Evolutionary conservation across 92 coral and sea anemone species (phyloP), one percentile per base, ranked within the genome.

Genomic region (Heliopora coerulea): DNA sequence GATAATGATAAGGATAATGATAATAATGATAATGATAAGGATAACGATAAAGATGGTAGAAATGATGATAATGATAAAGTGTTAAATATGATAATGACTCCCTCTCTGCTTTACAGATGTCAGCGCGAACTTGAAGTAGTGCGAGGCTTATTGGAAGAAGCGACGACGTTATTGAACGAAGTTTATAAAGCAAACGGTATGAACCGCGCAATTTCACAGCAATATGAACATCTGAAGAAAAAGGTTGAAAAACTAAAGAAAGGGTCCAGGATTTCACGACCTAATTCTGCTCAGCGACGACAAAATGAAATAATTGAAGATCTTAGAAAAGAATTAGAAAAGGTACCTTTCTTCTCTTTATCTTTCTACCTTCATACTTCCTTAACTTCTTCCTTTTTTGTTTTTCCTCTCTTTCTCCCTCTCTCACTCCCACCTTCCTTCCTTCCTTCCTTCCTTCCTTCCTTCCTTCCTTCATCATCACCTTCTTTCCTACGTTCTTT

Each of bases 191-290:
- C 92, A 29, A 89, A 89, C 32, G 89, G 68, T 30, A 87, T 90
- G 96, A 83, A 83, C 31, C 83, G 80, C 26, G 77, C 80, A 31
- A 90, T 90, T 68, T 21, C 81, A 3, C 82, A 75, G 66, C 87
- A 83, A 56, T 90, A 87, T 56, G 98, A 90, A 69, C 87, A 83
- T 61, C 79, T 90, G 82, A 58, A 74, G 73, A 89, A 79, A 59
- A 80, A 81, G 23, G 83, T 87, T 5, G 98, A 93, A 48, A 86
- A 90, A 61, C 54, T 90, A 19, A 87, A 69, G 80, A 75, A 83
- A 21, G 74, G 86, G 20, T 82, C 79, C 14, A 49, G 39, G 33
- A 54, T 84, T 20, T 84, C 85, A 67, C 73, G 91, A 26, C 87
- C 88, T 2, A 76, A 79, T 79, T 72, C 86, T 4, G 81, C 84